Base-by-base conservation (phyloP, 1,140 invertebrate genomes). In the Drosophila littoralis region DNA sequence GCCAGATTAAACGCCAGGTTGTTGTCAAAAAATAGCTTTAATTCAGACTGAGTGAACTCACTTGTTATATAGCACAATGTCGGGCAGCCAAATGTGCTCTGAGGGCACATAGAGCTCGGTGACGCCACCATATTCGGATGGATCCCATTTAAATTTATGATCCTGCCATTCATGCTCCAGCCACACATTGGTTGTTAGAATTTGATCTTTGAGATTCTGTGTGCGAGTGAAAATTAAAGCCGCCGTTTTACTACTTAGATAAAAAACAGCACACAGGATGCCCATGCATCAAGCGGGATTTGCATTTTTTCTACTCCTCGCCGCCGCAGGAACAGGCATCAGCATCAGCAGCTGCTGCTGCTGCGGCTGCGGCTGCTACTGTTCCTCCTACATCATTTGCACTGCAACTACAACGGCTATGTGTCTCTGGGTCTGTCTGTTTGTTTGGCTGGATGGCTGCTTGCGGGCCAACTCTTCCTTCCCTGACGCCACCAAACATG, bases 31-130 rank as follows among this genome's bases (percentile, higher is more conserved):
- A 6, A 40, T 10, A 28, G 15, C 1, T 32, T 38, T 12, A 9
- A 1, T 0, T 13, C 6, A 9, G 8, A 8, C 8, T 28, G 22
- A 7, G 13, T 33, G 3, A 0, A 94, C 95, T 95, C 93, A 98
- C 97, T 99, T 99, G 94, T 99, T 99, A 92, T 98, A 99, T n/a
- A 99, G 94, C 12, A 99, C 97, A 80, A 98, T 98, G 93, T 99
- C 98, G 12, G 98, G 98, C 43, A 98, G 93, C 97, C 97, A 98
- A 86, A 98, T 98, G 91, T 98, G 97, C 93, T 98, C 97, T 7
- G 97, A 97, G 10, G 97, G 97, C 48, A 98, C 97, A 92, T 98
- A 98, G 42, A 98, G 94, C 92, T 98, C 97, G 6, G 95, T 97
- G 33, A 99, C 97, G 7, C 98, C 98, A 0, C 98, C 98, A 92